These are phyloP conservation scores for Anguilla megastoma DNA, from an alignment of 2,797 vertebrate species.

Conservation along the genomic window DNA sequence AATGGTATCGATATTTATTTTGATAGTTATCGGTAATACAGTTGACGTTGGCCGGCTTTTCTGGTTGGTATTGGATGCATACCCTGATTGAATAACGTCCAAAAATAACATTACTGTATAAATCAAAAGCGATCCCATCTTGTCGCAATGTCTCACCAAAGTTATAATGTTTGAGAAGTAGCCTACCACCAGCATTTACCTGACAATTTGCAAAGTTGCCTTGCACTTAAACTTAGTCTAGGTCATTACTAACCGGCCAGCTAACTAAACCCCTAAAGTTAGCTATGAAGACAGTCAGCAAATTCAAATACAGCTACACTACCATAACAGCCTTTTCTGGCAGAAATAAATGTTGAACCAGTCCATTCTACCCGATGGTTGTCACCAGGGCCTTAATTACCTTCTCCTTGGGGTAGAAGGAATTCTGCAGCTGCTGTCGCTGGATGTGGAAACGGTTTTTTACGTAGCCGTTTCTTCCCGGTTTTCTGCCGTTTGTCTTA, in stretches of 20 bases:
- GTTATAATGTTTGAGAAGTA: background rate
- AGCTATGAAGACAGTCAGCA: background rate
- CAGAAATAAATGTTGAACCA: background rate
- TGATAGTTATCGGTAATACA: background rate
- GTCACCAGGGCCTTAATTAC: slow-evolving; percentile 64
- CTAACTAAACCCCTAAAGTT: background rate
- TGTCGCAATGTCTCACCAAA: background rate
- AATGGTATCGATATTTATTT: background rate
- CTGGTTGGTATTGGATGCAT: background rate
- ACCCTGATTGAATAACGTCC: background rate
- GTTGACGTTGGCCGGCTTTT: background rate
- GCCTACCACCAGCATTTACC: background rate
- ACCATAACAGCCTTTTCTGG: background rate
- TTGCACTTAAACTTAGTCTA: background rate
- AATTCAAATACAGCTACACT: background rate
- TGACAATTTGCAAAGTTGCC: background rate
- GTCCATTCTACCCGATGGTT: background rate
- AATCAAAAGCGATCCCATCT: background rate
- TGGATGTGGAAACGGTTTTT: slow-evolving; percentile 67
- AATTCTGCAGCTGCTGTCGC: slow-evolving; percentile 62
- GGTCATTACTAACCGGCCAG: background rate
- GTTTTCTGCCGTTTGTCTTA: slow-evolving; percentile 57
- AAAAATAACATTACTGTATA: background rate
- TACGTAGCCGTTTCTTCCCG: slow-evolving; percentile 70
- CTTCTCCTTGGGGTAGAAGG: slow-evolving; percentile 64